Base-by-base conservation (phyloP, 2,113 vertebrate species). In the Diphyllodes magnificus region DNA sequence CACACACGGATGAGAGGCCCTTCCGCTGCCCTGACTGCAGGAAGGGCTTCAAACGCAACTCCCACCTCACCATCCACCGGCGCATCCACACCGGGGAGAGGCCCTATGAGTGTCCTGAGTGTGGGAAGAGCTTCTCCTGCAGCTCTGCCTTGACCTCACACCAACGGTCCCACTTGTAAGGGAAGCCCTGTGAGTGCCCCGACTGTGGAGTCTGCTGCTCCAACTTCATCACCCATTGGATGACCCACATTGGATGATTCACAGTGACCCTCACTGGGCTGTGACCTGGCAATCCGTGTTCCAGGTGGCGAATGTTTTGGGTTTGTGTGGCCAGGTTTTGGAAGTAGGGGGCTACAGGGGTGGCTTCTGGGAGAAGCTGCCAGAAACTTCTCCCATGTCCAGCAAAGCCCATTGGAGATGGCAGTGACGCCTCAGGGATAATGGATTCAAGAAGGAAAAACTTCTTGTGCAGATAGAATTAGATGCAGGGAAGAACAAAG, bases 61-160 rank as follows among this genome's bases (percentile, higher is more conserved):
- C 60, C 39, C 50, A 40, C 19, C 60, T 64, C 5, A 13, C 33
- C 19, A 17, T 3, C 15, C 60, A 64, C 15, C 9, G 0, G 37
- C 19, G 4, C 6, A 11, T 28, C 49, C 49, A 53, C 61, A 44
- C 33, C 1, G 1, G 49, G 33, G 25, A 56, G 40, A 56, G 19
- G 44, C 53, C 23, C 28, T 49, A n/a, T 0, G 0, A 61, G 27
- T 71, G 56, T 37, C 10, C 25, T 0, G 11, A 71, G 31, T 25
- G 11, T 63, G 57, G 47, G 47, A 53, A 53, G 33, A 83, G 33
- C 47, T 72, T 44, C 57, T 53, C 39, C 31, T 6, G 2, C 19
- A 44, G 17, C 39, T 61, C 81, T 44, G 9, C 7, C 27, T 83
- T 83, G 39, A 63, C 31, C 31, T 3, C 1, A 35, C 61, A 80